phyloP scores from a whole-genome alignment of 2,113 vertebrate genomes.

The Sterrhoptilus dennistouni region DNA sequence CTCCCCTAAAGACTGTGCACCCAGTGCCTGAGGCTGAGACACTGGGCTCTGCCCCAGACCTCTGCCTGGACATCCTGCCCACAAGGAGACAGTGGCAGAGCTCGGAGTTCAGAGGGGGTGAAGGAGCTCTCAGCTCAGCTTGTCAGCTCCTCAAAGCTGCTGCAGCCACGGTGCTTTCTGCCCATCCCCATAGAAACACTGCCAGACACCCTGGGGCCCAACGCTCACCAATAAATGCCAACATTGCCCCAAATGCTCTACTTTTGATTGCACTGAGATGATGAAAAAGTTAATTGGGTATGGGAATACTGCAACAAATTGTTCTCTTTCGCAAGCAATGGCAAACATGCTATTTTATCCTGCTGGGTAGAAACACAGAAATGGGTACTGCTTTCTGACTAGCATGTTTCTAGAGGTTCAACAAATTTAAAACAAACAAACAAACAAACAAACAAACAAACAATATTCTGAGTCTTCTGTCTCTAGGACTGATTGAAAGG shows the following conservation, averaged over 20 bases:
- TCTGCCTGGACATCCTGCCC: neutral
- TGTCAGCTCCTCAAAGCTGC: neutral
- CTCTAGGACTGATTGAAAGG: neutral
- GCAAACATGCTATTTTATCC: neutral
- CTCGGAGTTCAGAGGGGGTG: neutral
- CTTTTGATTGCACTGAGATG: neutral
- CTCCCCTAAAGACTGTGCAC: neutral
- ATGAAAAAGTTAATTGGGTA: neutral
- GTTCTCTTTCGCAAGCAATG: neutral
- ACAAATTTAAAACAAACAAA: neutral
- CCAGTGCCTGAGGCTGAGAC: neutral
- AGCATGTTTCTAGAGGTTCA: neutral
- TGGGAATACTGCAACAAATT: neutral
- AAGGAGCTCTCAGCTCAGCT: neutral
- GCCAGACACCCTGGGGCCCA: neutral
- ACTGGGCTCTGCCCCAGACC: rapidly evolving
- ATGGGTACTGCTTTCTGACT: neutral
- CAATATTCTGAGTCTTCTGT: neutral
- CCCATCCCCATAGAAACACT: neutral
- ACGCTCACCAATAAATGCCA: neutral
- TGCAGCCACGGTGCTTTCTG: rapidly evolving
- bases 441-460: neutral
- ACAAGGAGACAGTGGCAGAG: neutral
- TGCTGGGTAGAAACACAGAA: neutral
- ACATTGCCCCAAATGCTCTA: neutral